Conservation (phyloP, 2,113 vertebrate species). For the Psilopogon haemacephalus region DNA sequence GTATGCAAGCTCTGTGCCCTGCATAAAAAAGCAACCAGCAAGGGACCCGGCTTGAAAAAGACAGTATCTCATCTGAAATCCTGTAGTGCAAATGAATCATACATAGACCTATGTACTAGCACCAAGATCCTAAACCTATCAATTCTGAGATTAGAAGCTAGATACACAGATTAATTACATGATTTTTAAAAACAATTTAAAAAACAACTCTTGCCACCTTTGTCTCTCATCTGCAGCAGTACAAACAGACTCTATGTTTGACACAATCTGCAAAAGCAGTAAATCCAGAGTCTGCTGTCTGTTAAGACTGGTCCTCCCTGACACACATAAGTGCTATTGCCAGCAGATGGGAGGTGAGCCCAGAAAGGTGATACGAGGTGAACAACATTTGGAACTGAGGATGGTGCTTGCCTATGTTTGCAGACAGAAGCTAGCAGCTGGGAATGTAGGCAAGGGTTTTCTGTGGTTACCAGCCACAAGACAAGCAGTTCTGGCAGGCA, state of each 20-base stretch:
- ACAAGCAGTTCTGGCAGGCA: constrained; percentile 45
- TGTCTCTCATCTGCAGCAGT: fast-evolving
- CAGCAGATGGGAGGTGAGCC: constrained; percentile 10
- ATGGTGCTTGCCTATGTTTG: constrained; percentile 13
- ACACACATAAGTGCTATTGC: not conserved
- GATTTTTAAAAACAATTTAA: not conserved
- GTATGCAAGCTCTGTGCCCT: not conserved
- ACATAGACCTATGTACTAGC: not conserved
- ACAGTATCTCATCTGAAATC: not conserved
- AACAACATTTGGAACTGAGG: not conserved
- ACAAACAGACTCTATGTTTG: fast-evolving
- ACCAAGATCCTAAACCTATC: not conserved
- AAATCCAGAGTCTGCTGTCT: not conserved
- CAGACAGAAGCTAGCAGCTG: constrained; percentile 54
- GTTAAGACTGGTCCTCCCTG: not conserved
- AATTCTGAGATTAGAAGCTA: not conserved
- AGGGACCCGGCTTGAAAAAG: not conserved
- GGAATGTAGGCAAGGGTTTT: constrained; percentile 20
- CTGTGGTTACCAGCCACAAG: not conserved
- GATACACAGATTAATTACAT: not conserved
- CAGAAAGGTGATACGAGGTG: not conserved
- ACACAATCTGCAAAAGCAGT: not conserved
- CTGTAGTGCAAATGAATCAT: not conserved
- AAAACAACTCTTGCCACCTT: not conserved
- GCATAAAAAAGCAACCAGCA: constrained; percentile 13